phyloP scores from a whole-genome alignment of 2,797 vertebrate genomes.

The Brachyalestes nurse region DNA sequence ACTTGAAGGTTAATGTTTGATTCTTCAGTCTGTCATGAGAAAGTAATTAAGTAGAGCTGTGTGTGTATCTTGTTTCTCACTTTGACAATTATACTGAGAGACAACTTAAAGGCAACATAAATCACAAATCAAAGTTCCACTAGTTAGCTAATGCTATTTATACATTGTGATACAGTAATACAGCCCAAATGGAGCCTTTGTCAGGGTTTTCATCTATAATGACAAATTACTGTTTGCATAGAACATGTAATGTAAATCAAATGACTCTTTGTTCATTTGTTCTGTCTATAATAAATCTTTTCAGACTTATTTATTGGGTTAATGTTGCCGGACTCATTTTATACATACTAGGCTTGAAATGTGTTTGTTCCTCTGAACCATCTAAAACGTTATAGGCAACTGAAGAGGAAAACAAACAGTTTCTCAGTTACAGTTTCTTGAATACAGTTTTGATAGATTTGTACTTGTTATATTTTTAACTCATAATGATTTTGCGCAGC shows the following conservation, averaged over 20 bases:
- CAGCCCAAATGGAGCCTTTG: background rate
- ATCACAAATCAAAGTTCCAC: slow-evolving; percentile 35
- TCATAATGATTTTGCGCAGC: too few relatives aligned
- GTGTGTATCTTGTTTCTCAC: background rate
- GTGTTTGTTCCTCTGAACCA: background rate
- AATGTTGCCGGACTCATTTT: background rate
- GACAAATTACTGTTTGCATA: slow-evolving; percentile 23
- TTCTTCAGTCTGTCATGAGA: slow-evolving; percentile 39
- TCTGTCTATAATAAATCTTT: background rate
- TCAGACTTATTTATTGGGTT: background rate
- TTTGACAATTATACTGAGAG: slow-evolving; percentile 21
- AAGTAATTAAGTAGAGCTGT: slow-evolving; percentile 37
- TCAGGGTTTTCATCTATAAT: slow-evolving; percentile 3
- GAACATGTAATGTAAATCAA: slow-evolving; percentile 9
- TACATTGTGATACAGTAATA: slow-evolving; percentile 26
- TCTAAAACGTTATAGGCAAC: too few relatives aligned
- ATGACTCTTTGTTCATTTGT: background rate
- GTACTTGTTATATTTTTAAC: too few relatives aligned
- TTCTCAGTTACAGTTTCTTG: too few relatives aligned
- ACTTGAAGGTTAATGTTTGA: slow-evolving; percentile 23
- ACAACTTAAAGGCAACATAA: slow-evolving; percentile 12
- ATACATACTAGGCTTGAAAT: background rate
- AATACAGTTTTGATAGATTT: too few relatives aligned
- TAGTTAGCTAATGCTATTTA: slow-evolving; percentile 6
- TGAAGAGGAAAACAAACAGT: too few relatives aligned